Base-by-base conservation (phyloP, 1,140 invertebrate genomes). In the Oryctes rhinoceros region DNA sequence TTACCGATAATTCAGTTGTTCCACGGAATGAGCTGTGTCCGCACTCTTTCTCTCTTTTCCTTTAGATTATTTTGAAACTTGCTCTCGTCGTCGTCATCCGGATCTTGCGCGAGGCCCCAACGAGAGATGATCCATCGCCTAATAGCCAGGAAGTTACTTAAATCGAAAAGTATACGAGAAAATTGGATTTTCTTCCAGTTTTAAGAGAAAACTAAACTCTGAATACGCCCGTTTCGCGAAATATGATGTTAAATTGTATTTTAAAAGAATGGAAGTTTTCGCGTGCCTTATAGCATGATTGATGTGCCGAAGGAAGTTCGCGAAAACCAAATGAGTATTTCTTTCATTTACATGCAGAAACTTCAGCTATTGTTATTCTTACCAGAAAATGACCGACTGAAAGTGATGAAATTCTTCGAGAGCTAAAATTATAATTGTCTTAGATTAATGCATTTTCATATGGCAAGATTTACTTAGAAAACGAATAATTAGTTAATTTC, bases 1-100 rank as follows among this genome's bases (percentile, higher is more conserved):
- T 76, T 76, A 76, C 44, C 74, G 74, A 76, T 76, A 76, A 76
- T 76, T 76, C 74, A 48, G 37, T 76, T 76, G 37, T 39, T 76
- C 44, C 44, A 20, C 37, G 44, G 74, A 76, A 76, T 48, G 74
- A 76, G 74, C 20, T 18, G 65, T 67, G 65, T 67, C n/a, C 49
- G 49, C 4, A 11, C 20, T 67, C 65, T 24, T 30, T 67, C 65
- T 67, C 65, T 24, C 65, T 30, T 35, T 67, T 67, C 65, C 30
- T 76, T 44, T 76, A 48, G 44, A 76, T 76, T 76, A 76, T 47
- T 44, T n/a, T 13, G 74, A 39, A 76, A 76, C 44, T 76, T 76
- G 74, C 44, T 76, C 39, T 39, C 30, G 35, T 76, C 74, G 74
- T n/a, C 30, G 35, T 76, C 74, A 35, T n/a, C 6, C 49, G 65